Evolutionary conservation across 2,888 invertebrate genomes (phyloP).

Genomic region (Rhyacophila evoluta): DNA sequence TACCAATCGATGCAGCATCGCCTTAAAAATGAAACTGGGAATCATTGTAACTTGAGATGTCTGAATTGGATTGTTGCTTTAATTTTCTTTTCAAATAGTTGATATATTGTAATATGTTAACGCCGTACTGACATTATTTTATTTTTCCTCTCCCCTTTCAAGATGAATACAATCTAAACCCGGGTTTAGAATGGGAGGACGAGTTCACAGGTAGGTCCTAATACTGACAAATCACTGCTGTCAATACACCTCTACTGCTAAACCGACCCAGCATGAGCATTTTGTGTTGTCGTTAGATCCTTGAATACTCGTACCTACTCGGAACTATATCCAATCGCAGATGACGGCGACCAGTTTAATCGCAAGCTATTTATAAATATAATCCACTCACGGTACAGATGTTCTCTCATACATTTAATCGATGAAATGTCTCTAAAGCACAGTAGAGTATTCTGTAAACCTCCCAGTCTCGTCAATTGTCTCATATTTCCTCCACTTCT

Average conservation of each 20-base stretch:
- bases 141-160: conserved; percentile 79
- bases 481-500: no score
- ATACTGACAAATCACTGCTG: conserved; percentile 60
- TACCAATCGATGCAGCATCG: conserved; percentile 20
- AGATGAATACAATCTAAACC: conserved; percentile 99
- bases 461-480: no score
- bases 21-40: conserved; percentile 51
- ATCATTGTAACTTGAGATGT: conserved; percentile 47
- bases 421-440: no score
- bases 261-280: conserved; percentile 14
- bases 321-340: background rate
- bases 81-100: conserved; percentile 29
- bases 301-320: conserved; percentile 1
- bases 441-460: no score
- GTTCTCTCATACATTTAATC: no score
- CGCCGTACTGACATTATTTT: conserved; percentile 69
- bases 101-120: conserved; percentile 48
- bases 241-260: conserved; percentile 3
- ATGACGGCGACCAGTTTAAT: background rate
- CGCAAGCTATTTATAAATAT: background rate
- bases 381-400: background rate
- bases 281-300: background rate
- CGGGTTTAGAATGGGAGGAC: conserved; percentile 99
- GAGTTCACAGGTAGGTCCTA: conserved; percentile 98
- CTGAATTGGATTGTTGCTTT: conserved; percentile 43